Base-by-base conservation (phyloP, 2,888 invertebrate species). In the Dioctria rufipes region DNA sequence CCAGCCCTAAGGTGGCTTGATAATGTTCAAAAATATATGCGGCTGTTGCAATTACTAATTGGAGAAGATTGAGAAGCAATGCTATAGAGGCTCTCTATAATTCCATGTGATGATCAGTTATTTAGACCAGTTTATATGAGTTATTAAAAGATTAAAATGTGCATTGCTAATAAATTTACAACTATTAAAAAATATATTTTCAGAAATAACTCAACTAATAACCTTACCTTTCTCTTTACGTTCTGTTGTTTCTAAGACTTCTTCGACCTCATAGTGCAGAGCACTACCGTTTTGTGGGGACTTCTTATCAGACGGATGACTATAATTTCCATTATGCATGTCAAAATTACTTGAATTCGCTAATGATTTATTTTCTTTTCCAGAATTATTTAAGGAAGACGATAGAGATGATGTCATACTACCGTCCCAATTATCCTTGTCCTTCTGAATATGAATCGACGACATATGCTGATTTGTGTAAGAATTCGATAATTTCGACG, bases 191-290 rank as follows among this genome's bases (percentile, higher is more conserved):
- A 25, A 25, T 25, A 25, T 25, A 25, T 25, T 25, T 25, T 25
- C 25, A 25, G 25, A 25, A 25, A 25, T 25, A 25, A 25, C 25
- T 25, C 25, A 25, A 25, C 25, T 25, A 25, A 25, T 25, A 13
- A 13, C 3, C 71, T 8, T 75, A 75, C 75, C 75, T 61, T 61
- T 75, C 43, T 75, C 75, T 61, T 75, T 75, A 4, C 87, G 87
- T 81, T 88, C 89, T 58, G 86, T 84, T 78, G 87, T 85, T 82
- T 89, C 89, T 73, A 85, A 85, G 63, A 85, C 83, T 69, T 88
- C 89, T 58, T 89, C 89, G 51, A 84, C 81, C 77, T 89, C 88
- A 80, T 85, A 85, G 80, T 88, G 87, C 75, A 85, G 83, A 4
- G 86, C 85, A 84, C 86, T 88, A 67, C 88, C 88, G 85, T 89